Evolutionary conservation across 2,888 invertebrate species (phyloP), one percentile per base, ranked within the genome.

Genomic region (Amiota communis): DNA sequence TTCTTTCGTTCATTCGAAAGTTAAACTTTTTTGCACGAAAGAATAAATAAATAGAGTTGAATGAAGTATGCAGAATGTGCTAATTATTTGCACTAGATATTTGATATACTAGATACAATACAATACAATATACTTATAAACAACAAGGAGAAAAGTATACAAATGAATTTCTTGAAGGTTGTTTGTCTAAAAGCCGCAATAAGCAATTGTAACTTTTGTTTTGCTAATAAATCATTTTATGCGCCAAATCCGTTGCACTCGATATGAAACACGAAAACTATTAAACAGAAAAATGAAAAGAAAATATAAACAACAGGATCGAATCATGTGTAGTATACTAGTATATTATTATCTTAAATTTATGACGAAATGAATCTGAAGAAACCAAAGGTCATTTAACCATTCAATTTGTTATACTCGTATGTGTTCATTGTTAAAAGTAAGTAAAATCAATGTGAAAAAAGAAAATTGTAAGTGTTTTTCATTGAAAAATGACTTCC

Each of bases 201-300:
- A 59, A 59, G 20, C 6, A 20, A 17, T 20, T 15, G 20, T 59
- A 59, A 59, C 15, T 59, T 20, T 20, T 15, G 17, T 6, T 46
- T 12, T n/a, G 63, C 63, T 12, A 12, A 15, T 51, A 51, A 51
- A 68, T 63, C 63, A 36, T 8, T 63, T 63, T 63, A 36, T 36
- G 17, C n/a, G 63, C 67, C 17, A 57, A 59, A 70, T 61, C 70
- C 61, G 59, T 80, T 83, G 76, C 78, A 75, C 75, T 76, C 77
- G 78, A 79, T 79, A 71, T 73, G 68, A 76, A 75, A 76, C 81
- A 81, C 81, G 81, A 77, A 77, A 84, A 15, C 72, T 76, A 59
- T 70, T 48, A 78, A 78, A 73, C 76, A 75, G 67, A 47, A 47
- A 63, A 23, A 63, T 36, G 46, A 46, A 63, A n/a, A 63, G 46